Conservation (phyloP, 2,888 invertebrate species). For the Capitulum mitella region DNA sequence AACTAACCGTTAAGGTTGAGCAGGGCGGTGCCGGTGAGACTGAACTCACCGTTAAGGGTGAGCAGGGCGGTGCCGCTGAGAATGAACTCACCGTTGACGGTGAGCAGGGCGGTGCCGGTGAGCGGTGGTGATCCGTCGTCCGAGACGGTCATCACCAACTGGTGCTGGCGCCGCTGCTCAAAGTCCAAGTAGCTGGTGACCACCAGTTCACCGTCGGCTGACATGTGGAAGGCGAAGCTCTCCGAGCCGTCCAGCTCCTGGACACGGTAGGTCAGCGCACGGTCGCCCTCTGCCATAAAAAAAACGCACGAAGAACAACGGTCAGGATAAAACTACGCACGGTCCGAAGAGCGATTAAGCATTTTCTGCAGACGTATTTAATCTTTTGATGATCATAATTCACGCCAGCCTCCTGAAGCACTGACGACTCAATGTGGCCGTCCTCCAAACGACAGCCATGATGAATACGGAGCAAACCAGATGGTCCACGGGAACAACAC, state of each 20-base stretch:
- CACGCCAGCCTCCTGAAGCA: too few relatives aligned
- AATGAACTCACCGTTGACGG: slow-evolving; percentile 63
- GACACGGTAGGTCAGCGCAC: not conserved
- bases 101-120: slow-evolving; percentile 71
- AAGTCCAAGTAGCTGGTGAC: slow-evolving; percentile 32
- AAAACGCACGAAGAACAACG: too few relatives aligned
- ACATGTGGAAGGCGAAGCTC: slow-evolving; percentile 35
- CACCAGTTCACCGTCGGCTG: slow-evolving; percentile 36
- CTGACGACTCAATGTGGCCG: too few relatives aligned
- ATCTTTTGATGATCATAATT: too few relatives aligned
- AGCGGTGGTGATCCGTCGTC: slow-evolving; percentile 78
- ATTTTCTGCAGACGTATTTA: too few relatives aligned
- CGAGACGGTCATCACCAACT: slow-evolving; percentile 68
- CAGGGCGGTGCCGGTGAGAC: slow-evolving; percentile 70
- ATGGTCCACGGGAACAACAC: too few relatives aligned
- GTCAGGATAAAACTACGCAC: too few relatives aligned
- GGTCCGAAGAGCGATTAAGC: too few relatives aligned
- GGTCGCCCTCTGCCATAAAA: not conserved
- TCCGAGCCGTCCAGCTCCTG: slow-evolving; percentile 9
- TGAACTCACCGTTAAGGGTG: slow-evolving; percentile 65
- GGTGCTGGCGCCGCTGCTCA: slow-evolving; percentile 63
- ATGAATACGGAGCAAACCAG: too few relatives aligned
- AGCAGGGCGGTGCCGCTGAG: slow-evolving; percentile 73
- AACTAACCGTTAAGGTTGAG: slow-evolving; percentile 67
- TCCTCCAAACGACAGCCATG: too few relatives aligned